Evolutionary conservation across 2,113 vertebrate genomes (phyloP).

Genomic region (Pseudolaguvia tuberculata): DNA sequence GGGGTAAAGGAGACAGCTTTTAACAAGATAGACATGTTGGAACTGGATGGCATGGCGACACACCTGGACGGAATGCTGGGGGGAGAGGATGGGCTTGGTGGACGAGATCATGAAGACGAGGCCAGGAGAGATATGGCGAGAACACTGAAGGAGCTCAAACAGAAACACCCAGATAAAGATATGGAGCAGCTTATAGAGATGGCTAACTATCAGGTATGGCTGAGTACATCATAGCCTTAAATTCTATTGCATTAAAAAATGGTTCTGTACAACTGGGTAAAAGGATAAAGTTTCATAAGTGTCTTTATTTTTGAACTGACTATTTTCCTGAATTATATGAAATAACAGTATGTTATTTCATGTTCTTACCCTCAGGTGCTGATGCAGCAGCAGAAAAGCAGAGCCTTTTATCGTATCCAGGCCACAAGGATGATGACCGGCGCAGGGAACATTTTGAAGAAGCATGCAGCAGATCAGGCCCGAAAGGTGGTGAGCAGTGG

Average conservation of each 20-base stretch:
- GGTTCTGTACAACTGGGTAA: background rate
- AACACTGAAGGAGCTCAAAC: slow-evolving; percentile 76
- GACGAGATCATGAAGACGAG: slow-evolving; percentile 70
- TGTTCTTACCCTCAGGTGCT: slow-evolving; percentile 51
- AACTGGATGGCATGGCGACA: slow-evolving; percentile 71
- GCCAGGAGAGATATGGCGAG: slow-evolving; percentile 74
- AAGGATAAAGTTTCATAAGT: background rate
- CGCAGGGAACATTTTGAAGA: slow-evolving; percentile 68
- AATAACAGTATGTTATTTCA: slow-evolving; percentile 30
- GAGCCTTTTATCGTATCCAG: slow-evolving; percentile 69
- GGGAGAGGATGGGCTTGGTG: slow-evolving; percentile 58
- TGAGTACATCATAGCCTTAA: slow-evolving; percentile 32
- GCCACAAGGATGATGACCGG: slow-evolving; percentile 70
- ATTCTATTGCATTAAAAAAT: background rate
- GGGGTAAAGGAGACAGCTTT: slow-evolving; percentile 60
- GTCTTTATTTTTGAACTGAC: background rate
- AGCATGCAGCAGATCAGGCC: slow-evolving; percentile 66
- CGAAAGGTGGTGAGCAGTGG: slow-evolving; percentile 72
- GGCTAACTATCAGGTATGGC: slow-evolving; percentile 75
- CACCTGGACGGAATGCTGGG: slow-evolving; percentile 63
- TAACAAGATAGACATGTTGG: slow-evolving; percentile 74
- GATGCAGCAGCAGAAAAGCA: slow-evolving; percentile 67
- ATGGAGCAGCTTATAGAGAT: slow-evolving; percentile 81
- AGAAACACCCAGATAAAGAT: slow-evolving; percentile 77
- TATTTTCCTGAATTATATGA: slow-evolving; percentile 9